These are phyloP conservation scores for Sesia bembeciformis DNA, from an alignment of 2,888 invertebrate species.

Conservation along the genomic window DNA sequence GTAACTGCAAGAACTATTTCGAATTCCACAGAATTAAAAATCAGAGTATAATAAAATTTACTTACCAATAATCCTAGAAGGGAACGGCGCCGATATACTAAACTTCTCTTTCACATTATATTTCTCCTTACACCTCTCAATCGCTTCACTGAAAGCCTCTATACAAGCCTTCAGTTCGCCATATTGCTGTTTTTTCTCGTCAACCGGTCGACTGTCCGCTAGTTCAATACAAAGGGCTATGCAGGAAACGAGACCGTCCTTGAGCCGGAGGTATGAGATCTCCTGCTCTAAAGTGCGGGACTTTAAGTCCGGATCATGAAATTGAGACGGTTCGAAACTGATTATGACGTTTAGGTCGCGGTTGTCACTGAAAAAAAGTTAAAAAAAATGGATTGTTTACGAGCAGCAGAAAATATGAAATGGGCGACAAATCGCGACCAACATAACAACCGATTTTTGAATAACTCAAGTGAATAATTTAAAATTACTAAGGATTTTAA, in stretches of 20 bases:
- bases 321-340: slow-evolving; percentile 79
- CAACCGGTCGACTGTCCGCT: slow-evolving; percentile 28
- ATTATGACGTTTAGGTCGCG: slow-evolving; percentile 83
- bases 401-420: not conserved
- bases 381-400: not conserved
- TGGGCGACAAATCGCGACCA: too few relatives aligned
- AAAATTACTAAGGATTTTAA: too few relatives aligned
- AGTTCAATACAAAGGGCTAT: slow-evolving; percentile 48
- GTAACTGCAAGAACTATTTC: too few relatives aligned
- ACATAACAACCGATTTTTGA: too few relatives aligned
- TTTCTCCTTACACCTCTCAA: slow-evolving; percentile 35
- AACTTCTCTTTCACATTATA: slow-evolving; percentile 35
- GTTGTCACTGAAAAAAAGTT: slow-evolving; percentile 76
- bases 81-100: slow-evolving; percentile 44
- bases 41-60: not conserved
- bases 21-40: too few relatives aligned
- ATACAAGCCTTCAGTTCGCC: slow-evolving; percentile 37
- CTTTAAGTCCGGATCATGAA: slow-evolving; percentile 35
- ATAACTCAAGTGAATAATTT: too few relatives aligned
- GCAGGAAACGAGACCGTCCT: slow-evolving; percentile 48
- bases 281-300: slow-evolving; percentile 50
- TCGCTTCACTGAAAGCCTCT: slow-evolving; percentile 40
- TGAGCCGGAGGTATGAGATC: slow-evolving; percentile 44
- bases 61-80: slow-evolving; percentile 56
- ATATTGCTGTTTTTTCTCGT: slow-evolving; percentile 30